These are phyloP conservation scores for Kryptolebias marmoratus DNA, from an alignment of 2,113 vertebrate genomes.

Conservation along the genomic window DNA sequence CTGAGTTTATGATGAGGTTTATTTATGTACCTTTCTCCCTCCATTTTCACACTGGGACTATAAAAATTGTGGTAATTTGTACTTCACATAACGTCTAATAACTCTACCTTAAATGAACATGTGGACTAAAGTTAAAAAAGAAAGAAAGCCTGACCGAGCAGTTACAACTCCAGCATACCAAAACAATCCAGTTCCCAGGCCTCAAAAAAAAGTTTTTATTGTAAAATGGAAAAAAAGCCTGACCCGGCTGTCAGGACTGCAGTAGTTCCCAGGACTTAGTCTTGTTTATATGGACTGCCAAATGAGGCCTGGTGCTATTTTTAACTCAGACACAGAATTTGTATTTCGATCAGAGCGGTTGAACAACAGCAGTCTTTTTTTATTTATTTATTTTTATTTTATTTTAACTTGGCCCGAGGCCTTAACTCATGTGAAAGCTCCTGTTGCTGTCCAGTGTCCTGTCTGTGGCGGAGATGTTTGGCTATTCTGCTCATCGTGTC, in stretches of 20 bases:
- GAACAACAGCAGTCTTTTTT: constrained; percentile 15
- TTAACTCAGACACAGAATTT: constrained; percentile 16
- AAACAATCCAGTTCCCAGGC: no score
- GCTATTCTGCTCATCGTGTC: constrained; percentile 22
- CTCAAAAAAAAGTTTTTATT: neutral
- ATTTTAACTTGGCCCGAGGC: neutral
- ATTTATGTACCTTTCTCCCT: no score
- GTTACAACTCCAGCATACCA: neutral
- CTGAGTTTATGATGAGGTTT: neutral
- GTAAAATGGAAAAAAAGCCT: neutral
- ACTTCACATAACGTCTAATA: neutral
- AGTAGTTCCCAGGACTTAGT: constrained; percentile 27
- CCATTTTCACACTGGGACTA: no score
- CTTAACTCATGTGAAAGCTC: constrained; percentile 9
- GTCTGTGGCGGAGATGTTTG: neutral
- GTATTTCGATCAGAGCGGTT: constrained; percentile 20
- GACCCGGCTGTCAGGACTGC: neutral
- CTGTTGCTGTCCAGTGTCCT: constrained; percentile 27
- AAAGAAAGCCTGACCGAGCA: no score
- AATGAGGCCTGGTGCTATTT: constrained; percentile 23
- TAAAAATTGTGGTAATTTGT: neutral
- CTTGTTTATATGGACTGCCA: constrained; percentile 31
- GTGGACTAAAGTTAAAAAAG: no score
- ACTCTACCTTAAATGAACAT: neutral
- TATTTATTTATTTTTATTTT: constrained; percentile 6